phyloP scores from a whole-genome alignment of 2,888 invertebrate species.

The Theretra japonica region DNA sequence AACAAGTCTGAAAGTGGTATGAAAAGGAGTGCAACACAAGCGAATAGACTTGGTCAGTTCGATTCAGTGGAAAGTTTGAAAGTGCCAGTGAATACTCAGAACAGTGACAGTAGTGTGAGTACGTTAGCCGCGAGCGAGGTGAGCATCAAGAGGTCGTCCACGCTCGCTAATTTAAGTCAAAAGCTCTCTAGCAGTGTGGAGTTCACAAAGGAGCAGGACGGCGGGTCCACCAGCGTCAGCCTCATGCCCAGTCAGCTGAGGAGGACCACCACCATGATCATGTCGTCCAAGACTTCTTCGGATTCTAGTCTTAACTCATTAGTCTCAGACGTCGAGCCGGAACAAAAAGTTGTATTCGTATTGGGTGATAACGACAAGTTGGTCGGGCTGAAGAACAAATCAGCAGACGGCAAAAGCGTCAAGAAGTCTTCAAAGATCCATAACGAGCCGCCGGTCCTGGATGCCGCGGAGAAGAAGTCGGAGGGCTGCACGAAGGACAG shows the following conservation, averaged over 20 bases:
- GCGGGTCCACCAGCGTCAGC: conserved; percentile 50
- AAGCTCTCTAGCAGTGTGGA: conserved; percentile 73
- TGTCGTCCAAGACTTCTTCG: conserved; percentile 61
- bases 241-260: conserved; percentile 57
- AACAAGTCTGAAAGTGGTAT: conserved; percentile 42
- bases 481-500: conserved; percentile 54
- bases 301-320: conserved; percentile 72
- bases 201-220: conserved; percentile 45
- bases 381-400: conserved; percentile 86
- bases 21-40: conserved; percentile 50
- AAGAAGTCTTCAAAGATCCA: conserved; percentile 72
- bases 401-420: conserved; percentile 70
- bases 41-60: conserved; percentile 45
- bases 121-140: conserved; percentile 64
- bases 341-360: conserved; percentile 87
- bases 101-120: conserved; percentile 67
- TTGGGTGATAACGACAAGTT: conserved; percentile 89
- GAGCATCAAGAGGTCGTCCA: conserved; percentile 66
- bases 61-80: conserved; percentile 47
- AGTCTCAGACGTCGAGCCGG: conserved; percentile 60
- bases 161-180: conserved; percentile 65
- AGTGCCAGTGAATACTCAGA: conserved; percentile 63
- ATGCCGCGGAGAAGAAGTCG: conserved; percentile 47
- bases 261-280: conserved; percentile 66
- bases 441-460: conserved; percentile 55